A percentile compares a stretch with the other conserved stretches of the same genome.
phyloP scores from a whole-genome alignment of 1,140 invertebrate species.

The Cyrtorhinus lividipennis region DNA sequence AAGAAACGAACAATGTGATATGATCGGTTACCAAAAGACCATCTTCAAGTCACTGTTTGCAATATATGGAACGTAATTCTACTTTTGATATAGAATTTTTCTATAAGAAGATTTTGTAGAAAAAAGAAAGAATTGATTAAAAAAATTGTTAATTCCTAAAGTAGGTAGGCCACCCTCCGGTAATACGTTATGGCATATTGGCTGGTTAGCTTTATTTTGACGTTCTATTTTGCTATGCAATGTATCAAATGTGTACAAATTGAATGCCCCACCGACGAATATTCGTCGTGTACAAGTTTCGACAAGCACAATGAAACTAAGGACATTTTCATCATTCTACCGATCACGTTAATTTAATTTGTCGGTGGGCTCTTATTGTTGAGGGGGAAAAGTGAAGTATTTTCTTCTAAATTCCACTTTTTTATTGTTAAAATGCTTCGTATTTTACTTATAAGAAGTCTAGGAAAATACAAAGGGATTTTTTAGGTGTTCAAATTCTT shows the following conservation, averaged over 20 bases:
- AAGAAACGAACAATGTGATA: slow-evolving; percentile 15
- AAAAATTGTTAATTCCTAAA: slow-evolving; percentile 8
- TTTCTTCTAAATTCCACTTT: background rate
- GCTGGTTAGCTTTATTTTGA: background rate
- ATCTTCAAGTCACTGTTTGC: slow-evolving; percentile 17
- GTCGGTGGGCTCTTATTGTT: background rate
- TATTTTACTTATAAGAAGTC: background rate
- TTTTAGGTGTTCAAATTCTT: background rate
- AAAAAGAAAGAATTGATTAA: background rate
- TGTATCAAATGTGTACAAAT: too few species aligned
- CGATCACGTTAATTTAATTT: background rate
- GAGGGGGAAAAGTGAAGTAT: background rate
- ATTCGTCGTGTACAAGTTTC: background rate
- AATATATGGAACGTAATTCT: background rate
- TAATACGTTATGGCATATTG: background rate
- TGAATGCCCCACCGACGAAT: background rate
- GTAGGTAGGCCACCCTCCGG: background rate
- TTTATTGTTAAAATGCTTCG: background rate
- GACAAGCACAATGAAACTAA: background rate
- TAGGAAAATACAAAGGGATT: background rate
- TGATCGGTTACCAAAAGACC: slow-evolving; percentile 15
- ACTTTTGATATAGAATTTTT: slow-evolving; percentile 9
- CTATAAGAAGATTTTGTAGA: background rate
- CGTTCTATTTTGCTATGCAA: background rate
- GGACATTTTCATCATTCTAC: background rate